A percentile compares a stretch with the other conserved stretches of the same genome.
Evolutionary conservation across 2,888 invertebrate species (phyloP).

Genomic region (Acleris cristana): DNA sequence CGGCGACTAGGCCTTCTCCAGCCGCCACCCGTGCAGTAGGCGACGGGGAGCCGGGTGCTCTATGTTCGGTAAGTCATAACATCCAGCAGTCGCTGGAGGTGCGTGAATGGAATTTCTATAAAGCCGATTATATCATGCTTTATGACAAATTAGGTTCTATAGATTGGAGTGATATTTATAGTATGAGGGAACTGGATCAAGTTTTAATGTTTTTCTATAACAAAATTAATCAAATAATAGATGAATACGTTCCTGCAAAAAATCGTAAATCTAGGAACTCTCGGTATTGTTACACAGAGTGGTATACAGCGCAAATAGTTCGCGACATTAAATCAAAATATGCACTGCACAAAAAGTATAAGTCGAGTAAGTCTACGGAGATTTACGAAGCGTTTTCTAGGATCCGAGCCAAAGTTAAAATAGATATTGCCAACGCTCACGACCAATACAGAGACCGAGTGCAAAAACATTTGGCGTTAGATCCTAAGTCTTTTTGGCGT

Average conservation of each 20-base stretch:
- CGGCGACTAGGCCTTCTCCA: background rate
- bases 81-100: background rate
- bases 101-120: slow-evolving; percentile 40
- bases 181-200: slow-evolving; percentile 9
- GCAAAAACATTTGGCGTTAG: slow-evolving; percentile 27
- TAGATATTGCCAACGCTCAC: slow-evolving; percentile 20
- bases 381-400: slow-evolving; percentile 32
- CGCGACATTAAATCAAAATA: slow-evolving; percentile 35
- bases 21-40: background rate
- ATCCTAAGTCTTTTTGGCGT: slow-evolving; percentile 39
- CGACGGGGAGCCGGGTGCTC: background rate
- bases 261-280: slow-evolving; percentile 7
- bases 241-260: slow-evolving; percentile 38
- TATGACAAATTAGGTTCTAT: slow-evolving; percentile 25
- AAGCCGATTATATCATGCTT: slow-evolving; percentile 35
- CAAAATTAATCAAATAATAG: slow-evolving; percentile 25
- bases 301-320: slow-evolving; percentile 41
- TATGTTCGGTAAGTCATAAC: background rate
- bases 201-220: slow-evolving; percentile 40
- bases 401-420: slow-evolving; percentile 28
- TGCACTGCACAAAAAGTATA: slow-evolving; percentile 37
- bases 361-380: slow-evolving; percentile 13
- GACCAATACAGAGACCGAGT: slow-evolving; percentile 19
- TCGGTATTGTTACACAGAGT: slow-evolving; percentile 39
- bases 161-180: slow-evolving; percentile 37